Percentiles rank a stretch among this genome's conserved stretches.
phyloP scores from a whole-genome alignment of 2,888 invertebrate species.

The Sarcophaga variegata region DNA sequence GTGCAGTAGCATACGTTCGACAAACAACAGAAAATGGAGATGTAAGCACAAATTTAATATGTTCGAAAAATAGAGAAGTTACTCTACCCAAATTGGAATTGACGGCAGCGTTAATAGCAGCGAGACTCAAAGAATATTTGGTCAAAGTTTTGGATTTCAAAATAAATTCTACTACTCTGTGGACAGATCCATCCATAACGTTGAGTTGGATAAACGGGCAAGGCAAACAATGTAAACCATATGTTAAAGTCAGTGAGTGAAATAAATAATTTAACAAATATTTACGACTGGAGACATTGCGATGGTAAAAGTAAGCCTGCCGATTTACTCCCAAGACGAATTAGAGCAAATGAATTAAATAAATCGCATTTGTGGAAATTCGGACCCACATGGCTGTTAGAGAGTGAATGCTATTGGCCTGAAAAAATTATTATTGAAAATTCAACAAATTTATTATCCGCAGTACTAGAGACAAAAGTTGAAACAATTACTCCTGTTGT shows the following conservation, averaged over 20 bases:
- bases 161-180: conserved; percentile 29
- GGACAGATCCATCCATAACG: conserved; percentile 35
- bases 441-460: conserved; percentile 20
- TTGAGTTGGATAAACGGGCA: conserved; percentile 19
- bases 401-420: conserved; percentile 8
- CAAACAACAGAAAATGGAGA: conserved; percentile 2
- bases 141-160: conserved; percentile 40
- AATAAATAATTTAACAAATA: conserved; percentile 37
- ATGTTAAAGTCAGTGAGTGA: conserved; percentile 44
- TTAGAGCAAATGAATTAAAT: not conserved
- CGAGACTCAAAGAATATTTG: conserved; percentile 37
- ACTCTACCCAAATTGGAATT: conserved; percentile 7
- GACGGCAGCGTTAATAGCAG: conserved; percentile 10
- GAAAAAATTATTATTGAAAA: not conserved
- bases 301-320: too few relatives aligned
- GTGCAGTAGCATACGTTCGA: conserved; percentile 61
- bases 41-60: conserved; percentile 29
- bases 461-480: not conserved
- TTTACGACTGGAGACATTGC: conserved; percentile 32
- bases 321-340: conserved; percentile 14
- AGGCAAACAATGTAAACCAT: conserved; percentile 5
- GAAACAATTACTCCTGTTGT: conserved; percentile 12
- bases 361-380: conserved; percentile 2
- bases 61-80: not conserved
- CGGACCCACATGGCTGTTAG: conserved; percentile 28